These are phyloP conservation scores for Aphelocoma coerulescens DNA, from an alignment of 2,113 vertebrate genomes.

Conservation along the genomic window DNA sequence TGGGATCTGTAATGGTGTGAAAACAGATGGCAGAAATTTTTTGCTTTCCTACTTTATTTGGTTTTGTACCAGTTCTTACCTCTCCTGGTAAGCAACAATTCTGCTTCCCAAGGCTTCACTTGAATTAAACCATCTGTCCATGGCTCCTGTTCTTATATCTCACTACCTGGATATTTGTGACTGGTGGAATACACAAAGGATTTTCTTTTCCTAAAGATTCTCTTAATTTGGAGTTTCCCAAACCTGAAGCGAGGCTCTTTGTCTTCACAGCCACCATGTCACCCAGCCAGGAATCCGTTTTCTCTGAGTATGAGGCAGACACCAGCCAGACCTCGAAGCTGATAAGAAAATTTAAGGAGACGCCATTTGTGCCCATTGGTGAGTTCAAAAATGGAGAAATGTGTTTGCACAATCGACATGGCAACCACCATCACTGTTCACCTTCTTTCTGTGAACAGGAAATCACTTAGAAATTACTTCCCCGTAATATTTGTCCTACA, in stretches of 20 bases:
- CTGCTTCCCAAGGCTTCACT: neutral
- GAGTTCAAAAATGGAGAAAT: neutral
- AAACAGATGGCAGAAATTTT: neutral
- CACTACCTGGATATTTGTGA: rapidly evolving
- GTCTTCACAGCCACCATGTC: slow-evolving; percentile 42
- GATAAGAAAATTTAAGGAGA: slow-evolving; percentile 49
- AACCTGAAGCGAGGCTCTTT: neutral
- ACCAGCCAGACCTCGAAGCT: slow-evolving; percentile 41
- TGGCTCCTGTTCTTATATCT: neutral
- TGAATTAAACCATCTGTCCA: neutral
- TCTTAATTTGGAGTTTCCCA: neutral
- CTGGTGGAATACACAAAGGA: rapidly evolving
- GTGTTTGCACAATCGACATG: rapidly evolving
- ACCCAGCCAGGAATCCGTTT: neutral
- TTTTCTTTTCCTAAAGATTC: neutral
- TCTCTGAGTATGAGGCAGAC: neutral
- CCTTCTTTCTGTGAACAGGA: neutral
- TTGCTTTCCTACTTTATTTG: neutral
- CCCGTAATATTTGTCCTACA: rapidly evolving
- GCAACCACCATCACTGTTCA: neutral
- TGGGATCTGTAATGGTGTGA: neutral
- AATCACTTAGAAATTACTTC: neutral
- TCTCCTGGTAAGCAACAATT: neutral
- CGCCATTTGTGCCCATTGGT: slow-evolving; percentile 15
- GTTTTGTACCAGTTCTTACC: neutral